phyloP scores from a whole-genome alignment of 2,888 invertebrate genomes.

The Tetrapedia diversipes region DNA sequence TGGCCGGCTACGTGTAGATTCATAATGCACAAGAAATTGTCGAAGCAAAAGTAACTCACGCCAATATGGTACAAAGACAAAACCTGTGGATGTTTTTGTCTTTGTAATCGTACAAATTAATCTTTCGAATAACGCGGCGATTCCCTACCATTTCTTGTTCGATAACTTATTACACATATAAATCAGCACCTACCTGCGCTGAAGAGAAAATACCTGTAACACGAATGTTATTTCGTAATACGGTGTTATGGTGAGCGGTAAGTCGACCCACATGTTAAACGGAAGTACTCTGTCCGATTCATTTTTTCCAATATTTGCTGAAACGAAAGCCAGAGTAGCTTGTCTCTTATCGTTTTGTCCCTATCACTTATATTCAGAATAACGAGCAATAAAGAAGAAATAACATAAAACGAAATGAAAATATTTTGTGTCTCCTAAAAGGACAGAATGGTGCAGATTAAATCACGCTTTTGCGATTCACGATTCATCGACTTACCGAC shows the following conservation, averaged over 20 bases:
- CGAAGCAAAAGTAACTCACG: slow-evolving; percentile 68
- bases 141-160: no score
- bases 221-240: slow-evolving; percentile 57
- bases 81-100: no score
- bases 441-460: background rate
- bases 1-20: slow-evolving; percentile 67
- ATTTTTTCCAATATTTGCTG: slow-evolving; percentile 63
- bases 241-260: slow-evolving; percentile 34
- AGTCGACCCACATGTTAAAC: slow-evolving; percentile 53
- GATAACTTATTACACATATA: no score
- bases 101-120: no score
- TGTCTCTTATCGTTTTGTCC: background rate
- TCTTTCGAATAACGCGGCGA: no score
- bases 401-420: no score
- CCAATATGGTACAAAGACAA: slow-evolving; percentile 57
- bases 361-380: background rate
- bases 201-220: slow-evolving; percentile 12
- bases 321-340: background rate
- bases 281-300: slow-evolving; percentile 56
- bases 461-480: background rate
- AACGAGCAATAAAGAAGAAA: no score
- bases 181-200: no score
- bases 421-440: background rate
- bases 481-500: slow-evolving; percentile 31
- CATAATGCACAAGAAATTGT: slow-evolving; percentile 64